Conservation (phyloP, 2,113 vertebrate genomes). For the Nycticebus coucang region DNA sequence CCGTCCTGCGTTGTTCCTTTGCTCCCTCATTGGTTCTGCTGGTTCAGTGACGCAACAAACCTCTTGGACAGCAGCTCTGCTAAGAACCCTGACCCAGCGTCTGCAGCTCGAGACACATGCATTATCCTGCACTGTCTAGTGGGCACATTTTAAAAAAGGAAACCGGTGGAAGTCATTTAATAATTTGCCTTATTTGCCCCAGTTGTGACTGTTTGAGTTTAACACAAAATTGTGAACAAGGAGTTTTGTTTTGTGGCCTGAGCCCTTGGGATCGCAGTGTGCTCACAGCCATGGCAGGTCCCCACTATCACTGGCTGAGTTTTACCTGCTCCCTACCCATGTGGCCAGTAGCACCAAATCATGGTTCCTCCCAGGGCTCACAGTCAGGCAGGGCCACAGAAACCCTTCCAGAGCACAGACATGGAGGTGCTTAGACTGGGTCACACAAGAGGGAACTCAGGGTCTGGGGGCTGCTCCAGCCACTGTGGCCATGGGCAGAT, state of each 20-base stretch:
- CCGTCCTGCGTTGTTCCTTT: neutral
- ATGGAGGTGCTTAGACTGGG: neutral
- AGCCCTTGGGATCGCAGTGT: fast-evolving
- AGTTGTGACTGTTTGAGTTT: fast-evolving
- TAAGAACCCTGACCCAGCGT: neutral
- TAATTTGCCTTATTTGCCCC: neutral
- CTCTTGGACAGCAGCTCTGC: too few relatives aligned
- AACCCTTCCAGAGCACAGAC: neutral
- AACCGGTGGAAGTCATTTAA: fast-evolving
- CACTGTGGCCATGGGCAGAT: neutral
- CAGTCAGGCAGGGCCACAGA: neutral
- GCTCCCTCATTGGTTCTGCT: fast-evolving
- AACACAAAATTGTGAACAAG: fast-evolving
- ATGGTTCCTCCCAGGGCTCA: neutral
- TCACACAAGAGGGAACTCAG: fast-evolving
- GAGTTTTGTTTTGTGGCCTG: fast-evolving
- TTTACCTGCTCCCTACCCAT: fast-evolving
- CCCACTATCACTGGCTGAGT: fast-evolving
- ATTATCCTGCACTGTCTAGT: too few relatives aligned
- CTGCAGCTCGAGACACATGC: fast-evolving
- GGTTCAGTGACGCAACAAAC: neutral
- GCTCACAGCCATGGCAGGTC: fast-evolving
- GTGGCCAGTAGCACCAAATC: neutral
- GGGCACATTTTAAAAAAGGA: neutral
- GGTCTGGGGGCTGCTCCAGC: neutral